phyloP scores from a whole-genome alignment of 2,888 invertebrate genomes.

The Archips xylosteana region DNA sequence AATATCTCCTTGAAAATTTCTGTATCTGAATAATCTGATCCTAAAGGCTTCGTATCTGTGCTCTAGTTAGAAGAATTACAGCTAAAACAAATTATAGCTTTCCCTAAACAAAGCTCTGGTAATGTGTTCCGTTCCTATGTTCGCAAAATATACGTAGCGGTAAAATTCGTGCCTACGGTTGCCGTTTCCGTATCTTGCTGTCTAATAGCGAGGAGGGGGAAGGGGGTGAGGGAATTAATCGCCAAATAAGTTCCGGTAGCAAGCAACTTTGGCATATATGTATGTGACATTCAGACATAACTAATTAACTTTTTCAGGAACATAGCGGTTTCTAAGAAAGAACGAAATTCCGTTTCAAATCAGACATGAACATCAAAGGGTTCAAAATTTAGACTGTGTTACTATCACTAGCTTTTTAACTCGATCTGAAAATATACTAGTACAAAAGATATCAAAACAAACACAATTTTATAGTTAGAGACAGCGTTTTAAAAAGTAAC shows the following conservation, averaged over 20 bases:
- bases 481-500: no score
- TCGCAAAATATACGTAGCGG: constrained; percentile 1
- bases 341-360: no score
- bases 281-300: neutral
- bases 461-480: no score
- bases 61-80: neutral
- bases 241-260: neutral
- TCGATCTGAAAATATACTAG: no score
- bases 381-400: no score
- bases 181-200: constrained; percentile 25
- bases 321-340: no score
- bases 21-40: no score
- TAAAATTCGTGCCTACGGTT: neutral
- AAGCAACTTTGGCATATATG: neutral
- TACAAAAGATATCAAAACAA: no score
- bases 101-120: constrained; percentile 1
- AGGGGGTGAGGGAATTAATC: neutral
- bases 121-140: constrained; percentile 4
- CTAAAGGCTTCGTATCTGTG: neutral
- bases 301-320: neutral
- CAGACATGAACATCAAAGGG: no score
- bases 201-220: neutral
- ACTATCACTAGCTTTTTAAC: no score
- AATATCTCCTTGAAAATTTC: no score
- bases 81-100: constrained; percentile 2